phyloP scores from a whole-genome alignment of 2,888 invertebrate genomes.

The Lithophane socia region DNA sequence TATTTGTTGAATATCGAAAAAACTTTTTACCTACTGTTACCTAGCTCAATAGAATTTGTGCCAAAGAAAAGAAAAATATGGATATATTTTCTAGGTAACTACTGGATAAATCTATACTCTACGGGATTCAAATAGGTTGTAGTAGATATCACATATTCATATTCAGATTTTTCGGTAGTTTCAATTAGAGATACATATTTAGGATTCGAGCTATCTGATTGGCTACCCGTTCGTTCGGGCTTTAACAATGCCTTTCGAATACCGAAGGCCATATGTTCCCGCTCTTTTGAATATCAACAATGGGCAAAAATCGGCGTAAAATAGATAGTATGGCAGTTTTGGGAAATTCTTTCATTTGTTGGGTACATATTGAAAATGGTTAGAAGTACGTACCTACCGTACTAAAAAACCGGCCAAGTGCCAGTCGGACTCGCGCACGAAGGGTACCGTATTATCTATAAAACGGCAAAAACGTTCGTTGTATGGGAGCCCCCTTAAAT shows the following conservation, averaged over 20 bases:
- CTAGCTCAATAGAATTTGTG: slow-evolving; percentile 7
- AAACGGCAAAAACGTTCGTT: too few species aligned
- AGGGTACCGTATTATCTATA: too few species aligned
- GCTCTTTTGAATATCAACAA: slow-evolving; percentile 41
- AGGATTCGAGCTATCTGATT: slow-evolving; percentile 15
- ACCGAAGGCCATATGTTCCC: slow-evolving; percentile 30
- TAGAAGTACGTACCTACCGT: background rate
- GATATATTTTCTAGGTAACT: background rate
- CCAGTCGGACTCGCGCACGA: too few species aligned
- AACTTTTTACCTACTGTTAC: slow-evolving; percentile 8
- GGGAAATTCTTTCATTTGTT: background rate
- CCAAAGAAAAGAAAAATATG: slow-evolving; percentile 29
- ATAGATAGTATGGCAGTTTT: background rate
- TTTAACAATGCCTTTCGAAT: slow-evolving; percentile 21
- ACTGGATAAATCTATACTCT: background rate
- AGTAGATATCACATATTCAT: background rate
- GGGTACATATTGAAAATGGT: background rate
- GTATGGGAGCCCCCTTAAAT: too few species aligned
- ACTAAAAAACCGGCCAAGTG: background rate
- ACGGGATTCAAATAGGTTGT: slow-evolving; percentile 29
- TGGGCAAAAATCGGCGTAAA: slow-evolving; percentile 3
- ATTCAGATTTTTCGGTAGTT: slow-evolving; percentile 16
- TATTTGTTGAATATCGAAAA: slow-evolving; percentile 13
- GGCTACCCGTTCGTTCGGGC: slow-evolving; percentile 1
- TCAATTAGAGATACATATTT: slow-evolving; percentile 20